Base-by-base conservation (phyloP, 1,140 invertebrate genomes). In the Sweltsa coloradensis region DNA sequence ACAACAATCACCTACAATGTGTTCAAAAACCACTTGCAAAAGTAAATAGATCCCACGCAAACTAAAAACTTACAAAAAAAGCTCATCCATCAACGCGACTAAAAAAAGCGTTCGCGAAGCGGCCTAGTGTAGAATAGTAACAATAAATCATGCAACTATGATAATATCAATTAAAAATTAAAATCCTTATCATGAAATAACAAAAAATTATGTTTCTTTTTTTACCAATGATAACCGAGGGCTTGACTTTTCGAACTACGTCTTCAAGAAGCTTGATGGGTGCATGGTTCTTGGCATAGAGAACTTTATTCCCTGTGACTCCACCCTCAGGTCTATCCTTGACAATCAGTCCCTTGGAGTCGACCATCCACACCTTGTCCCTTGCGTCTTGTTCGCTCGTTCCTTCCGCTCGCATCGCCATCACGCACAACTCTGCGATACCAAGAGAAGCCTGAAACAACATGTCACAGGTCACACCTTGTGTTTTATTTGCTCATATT, bases 331-430 rank as follows among this genome's bases (percentile, higher is more conserved):
- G 78, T 19, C 88, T 68, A 5, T 73, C 70, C 36, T 82, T 83
- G 0, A 81, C 83, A 31, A 92, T 59, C 1, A 92, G 65, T 23
- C 89, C 89, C 57, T 88, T 79, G 31, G 89, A 81, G 52, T 92
- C 86, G 60, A 85, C 78, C 84, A 89, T 87, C 78, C 85, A 96
- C 47, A 97, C 93, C 52, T 81, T 81, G 27, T 76, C 71, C 13
- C 78, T 68, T 0, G 91, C 92, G 53, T 94, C 80, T 53, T 84
- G 66, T 51, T 75, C 66, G 0, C 76, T 67, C 3, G 85, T 67
- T 14, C 90, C 90, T 55, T 94, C 88, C 9, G 77, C 71, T 46
- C 85, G 73, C 84, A 96, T 85, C 0, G 89, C 89, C 57, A 83
- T 83, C 0, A 89, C 85, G 31, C 86, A 81, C 22, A 96, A 68